A percentile compares a stretch with the other conserved stretches of the same genome.
Evolutionary conservation across 2,888 invertebrate genomes (phyloP).

Genomic region (Hirudinaria manillensis): DNA sequence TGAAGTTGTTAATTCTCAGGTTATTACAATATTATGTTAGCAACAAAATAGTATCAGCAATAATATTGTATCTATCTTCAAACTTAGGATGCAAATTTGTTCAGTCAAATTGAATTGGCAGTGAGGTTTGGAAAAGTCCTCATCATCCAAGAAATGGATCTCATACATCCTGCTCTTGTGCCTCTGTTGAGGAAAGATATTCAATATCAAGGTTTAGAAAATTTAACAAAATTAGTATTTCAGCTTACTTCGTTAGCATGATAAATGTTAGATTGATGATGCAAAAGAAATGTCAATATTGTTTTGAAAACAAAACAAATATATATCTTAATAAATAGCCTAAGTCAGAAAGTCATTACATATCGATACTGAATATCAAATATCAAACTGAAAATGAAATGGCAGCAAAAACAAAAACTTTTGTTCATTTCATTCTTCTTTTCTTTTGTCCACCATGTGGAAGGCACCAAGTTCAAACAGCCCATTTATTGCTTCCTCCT

Average conservation of each 20-base stretch:
- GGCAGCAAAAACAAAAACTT: too few species aligned
- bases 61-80: background rate
- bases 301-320: background rate
- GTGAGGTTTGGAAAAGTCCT: constrained; percentile 78
- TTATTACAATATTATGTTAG: constrained; percentile 38
- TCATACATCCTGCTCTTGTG: constrained; percentile 62
- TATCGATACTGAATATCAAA: too few species aligned
- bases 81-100: constrained; percentile 53
- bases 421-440: too few species aligned
- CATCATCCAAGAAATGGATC: constrained; percentile 72
- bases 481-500: too few species aligned
- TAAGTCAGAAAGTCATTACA: too few species aligned
- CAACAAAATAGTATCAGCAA: background rate
- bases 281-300: background rate
- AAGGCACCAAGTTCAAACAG: too few species aligned
- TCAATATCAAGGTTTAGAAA: constrained; percentile 52
- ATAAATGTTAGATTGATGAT: background rate
- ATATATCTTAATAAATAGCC: background rate
- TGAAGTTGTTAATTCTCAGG: constrained; percentile 73
- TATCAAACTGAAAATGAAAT: too few species aligned
- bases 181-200: constrained; percentile 65
- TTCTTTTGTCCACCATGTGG: too few species aligned
- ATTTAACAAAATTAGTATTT: background rate
- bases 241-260: background rate
- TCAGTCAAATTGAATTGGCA: constrained; percentile 56